Conservation (phyloP, 2,888 invertebrate species). For the Crepidodera aurea region DNA sequence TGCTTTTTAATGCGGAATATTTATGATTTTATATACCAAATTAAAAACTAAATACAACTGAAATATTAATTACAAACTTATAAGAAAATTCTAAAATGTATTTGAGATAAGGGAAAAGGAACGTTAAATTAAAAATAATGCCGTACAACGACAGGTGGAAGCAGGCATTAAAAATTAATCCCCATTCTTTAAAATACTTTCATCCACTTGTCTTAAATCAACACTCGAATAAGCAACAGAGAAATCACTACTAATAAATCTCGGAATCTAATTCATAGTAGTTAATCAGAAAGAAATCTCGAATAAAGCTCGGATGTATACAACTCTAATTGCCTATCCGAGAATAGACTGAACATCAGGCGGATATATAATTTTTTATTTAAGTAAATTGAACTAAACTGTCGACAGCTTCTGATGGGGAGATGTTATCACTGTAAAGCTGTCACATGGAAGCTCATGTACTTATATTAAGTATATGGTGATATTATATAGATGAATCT, state of each 20-base stretch:
- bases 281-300: constrained; percentile 10
- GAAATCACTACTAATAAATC: not conserved
- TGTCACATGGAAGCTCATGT: constrained; percentile 2
- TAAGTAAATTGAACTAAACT: constrained; percentile 20
- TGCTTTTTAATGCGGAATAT: not conserved
- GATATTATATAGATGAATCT: not conserved
- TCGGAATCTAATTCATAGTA: not conserved
- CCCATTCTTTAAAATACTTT: not conserved
- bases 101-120: too few species aligned
- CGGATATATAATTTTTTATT: constrained; percentile 19
- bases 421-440: constrained; percentile 22
- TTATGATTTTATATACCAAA: not conserved
- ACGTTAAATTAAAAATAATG: too few species aligned
- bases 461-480: constrained; percentile 6
- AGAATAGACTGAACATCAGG: constrained; percentile 24
- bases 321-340: constrained; percentile 23
- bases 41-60: too few species aligned
- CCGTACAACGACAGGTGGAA: not conserved
- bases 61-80: too few species aligned
- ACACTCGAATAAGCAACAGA: not conserved
- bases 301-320: constrained; percentile 13
- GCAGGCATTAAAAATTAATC: not conserved
- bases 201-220: constrained; percentile 3
- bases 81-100: too few species aligned
- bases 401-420: constrained; percentile 24